These are phyloP conservation scores for Drosophila falleni DNA, from an alignment of 2,888 invertebrate genomes.

Conservation along the genomic window DNA sequence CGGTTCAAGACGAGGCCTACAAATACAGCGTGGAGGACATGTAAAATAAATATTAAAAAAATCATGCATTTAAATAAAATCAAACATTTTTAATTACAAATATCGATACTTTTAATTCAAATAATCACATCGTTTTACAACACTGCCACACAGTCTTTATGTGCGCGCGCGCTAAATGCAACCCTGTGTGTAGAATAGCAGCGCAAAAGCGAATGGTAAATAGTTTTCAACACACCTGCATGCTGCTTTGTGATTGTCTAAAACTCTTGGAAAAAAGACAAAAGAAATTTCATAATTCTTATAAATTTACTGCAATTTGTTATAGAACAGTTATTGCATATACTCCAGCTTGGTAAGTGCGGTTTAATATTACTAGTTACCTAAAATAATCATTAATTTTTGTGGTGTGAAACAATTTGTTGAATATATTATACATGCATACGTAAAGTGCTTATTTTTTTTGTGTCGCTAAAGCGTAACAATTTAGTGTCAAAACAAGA, in stretches of 20 bases:
- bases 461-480: slow-evolving; percentile 59
- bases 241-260: slow-evolving; percentile 46
- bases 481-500: slow-evolving; percentile 45
- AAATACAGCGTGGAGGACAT: slow-evolving; percentile 98
- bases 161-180: slow-evolving; percentile 43
- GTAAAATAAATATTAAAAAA: slow-evolving; percentile 87
- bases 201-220: slow-evolving; percentile 68
- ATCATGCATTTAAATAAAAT: slow-evolving; percentile 11
- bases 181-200: slow-evolving; percentile 76
- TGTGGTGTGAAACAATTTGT: slow-evolving; percentile 34
- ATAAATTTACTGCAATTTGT: slow-evolving; percentile 10
- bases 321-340: background rate
- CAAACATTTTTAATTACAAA: slow-evolving; percentile 7
- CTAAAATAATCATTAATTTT: slow-evolving; percentile 7
- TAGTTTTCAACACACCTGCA: slow-evolving; percentile 70
- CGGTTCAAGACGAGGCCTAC: slow-evolving; percentile 93
- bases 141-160: background rate
- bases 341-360: slow-evolving; percentile 41
- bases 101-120: slow-evolving; percentile 10
- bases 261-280: slow-evolving; percentile 25
- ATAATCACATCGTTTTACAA: background rate
- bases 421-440: slow-evolving; percentile 24
- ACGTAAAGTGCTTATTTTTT: slow-evolving; percentile 37
- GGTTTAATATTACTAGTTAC: slow-evolving; percentile 5
- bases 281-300: slow-evolving; percentile 26